Percentiles rank a stretch among this genome's conserved stretches.
Evolutionary conservation across 37 sponge, comb jelly and placozoan species (phyloP).

Genomic region (Aplysina aerophoba): DNA sequence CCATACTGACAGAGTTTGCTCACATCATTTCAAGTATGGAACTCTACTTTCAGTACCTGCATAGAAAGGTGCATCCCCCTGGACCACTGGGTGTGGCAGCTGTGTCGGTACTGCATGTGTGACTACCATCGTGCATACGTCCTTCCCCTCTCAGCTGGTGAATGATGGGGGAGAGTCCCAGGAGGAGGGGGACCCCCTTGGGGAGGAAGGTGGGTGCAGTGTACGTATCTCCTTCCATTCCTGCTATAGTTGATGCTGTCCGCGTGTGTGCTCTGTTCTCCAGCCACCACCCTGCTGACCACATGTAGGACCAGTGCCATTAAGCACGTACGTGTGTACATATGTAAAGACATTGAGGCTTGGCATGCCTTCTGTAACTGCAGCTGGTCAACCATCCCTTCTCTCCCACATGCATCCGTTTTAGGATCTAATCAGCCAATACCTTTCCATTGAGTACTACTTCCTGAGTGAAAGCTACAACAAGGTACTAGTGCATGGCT

Average conservation of each 20-base stretch:
- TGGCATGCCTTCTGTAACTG: background rate
- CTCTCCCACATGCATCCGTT: background rate
- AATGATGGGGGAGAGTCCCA: background rate
- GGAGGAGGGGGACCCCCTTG: no score
- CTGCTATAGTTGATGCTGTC: no score
- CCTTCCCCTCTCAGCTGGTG: no score
- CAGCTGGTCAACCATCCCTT: no score
- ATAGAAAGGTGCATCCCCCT: constrained; percentile 36
- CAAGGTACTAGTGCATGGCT: constrained; percentile 56
- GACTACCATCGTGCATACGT: background rate
- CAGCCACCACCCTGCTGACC: no score
- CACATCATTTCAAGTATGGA: constrained; percentile 73
- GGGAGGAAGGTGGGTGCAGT: no score
- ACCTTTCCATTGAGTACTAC: constrained; percentile 78
- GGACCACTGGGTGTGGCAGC: background rate
- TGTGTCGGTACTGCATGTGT: background rate
- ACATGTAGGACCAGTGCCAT: no score
- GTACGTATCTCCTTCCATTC: no score
- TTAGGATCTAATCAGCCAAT: constrained; percentile 81
- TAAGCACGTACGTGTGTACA: background rate
- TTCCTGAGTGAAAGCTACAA: constrained; percentile 78
- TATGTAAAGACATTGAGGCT: background rate
- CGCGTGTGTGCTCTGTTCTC: no score
- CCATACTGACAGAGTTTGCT: constrained; percentile 77
- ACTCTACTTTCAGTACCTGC: constrained; percentile 79